Percentiles rank a stretch among this genome's conserved stretches.
Conservation (phyloP, 2,113 vertebrate species). For the Cynocephalus volans region DNA sequence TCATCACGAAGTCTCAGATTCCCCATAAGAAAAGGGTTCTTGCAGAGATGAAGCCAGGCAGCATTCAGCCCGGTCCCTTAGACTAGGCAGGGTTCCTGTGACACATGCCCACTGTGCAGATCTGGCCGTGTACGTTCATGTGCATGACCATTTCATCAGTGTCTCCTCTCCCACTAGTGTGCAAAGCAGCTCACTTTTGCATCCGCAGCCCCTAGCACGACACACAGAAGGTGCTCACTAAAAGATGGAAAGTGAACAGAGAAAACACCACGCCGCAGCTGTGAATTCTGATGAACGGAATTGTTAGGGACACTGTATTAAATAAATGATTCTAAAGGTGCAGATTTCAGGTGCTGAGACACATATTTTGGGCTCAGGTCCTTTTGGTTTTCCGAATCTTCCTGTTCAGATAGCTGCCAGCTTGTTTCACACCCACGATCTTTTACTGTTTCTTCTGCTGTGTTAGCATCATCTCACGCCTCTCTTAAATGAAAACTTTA, state of each 20-base stretch:
- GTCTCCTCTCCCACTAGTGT: no score
- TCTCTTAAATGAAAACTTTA: not conserved
- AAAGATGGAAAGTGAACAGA: not conserved
- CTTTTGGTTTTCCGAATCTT: not conserved
- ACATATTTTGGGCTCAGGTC: accelerated
- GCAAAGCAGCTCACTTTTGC: not conserved
- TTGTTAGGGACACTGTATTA: accelerated
- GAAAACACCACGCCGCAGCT: accelerated
- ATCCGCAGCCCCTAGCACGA: no score
- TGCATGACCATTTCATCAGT: not conserved
- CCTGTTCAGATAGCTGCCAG: accelerated
- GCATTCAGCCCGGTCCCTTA: accelerated
- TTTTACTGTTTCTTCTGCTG: not conserved
- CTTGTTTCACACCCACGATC: accelerated
- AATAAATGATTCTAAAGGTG: not conserved
- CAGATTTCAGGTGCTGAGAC: not conserved
- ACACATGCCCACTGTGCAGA: accelerated
- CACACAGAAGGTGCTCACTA: accelerated
- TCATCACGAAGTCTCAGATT: accelerated
- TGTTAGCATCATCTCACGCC: accelerated
- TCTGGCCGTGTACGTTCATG: not conserved
- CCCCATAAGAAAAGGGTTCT: not conserved
- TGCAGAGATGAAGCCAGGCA: not conserved
- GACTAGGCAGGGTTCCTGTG: accelerated
- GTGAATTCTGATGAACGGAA: accelerated